A percentile compares a stretch with the other conserved stretches of the same genome.
Evolutionary conservation across 2,113 vertebrate species (phyloP).

Genomic region (Paracanthobrama guichenoti): DNA sequence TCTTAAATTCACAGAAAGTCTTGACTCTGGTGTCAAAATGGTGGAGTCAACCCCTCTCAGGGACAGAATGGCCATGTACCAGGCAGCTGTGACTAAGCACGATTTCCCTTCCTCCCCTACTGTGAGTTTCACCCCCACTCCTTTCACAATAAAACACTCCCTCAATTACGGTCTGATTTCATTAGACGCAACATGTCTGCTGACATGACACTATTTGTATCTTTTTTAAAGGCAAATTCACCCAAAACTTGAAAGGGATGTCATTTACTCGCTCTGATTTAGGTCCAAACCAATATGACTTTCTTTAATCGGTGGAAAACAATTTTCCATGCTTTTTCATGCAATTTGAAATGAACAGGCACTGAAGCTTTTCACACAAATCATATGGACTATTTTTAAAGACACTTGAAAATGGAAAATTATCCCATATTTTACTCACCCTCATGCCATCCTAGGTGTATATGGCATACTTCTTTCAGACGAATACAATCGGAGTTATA

Average conservation of each 20-base stretch:
- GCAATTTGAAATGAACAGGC: neutral
- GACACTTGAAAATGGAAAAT: no score
- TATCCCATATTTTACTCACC: no score
- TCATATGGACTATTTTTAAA: no score
- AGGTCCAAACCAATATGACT: neutral
- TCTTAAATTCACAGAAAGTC: slow-evolving; percentile 58
- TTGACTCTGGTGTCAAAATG: slow-evolving; percentile 67
- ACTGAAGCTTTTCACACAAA: neutral
- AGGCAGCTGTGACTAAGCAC: slow-evolving; percentile 90
- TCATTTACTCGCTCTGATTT: neutral
- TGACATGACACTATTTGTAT: neutral
- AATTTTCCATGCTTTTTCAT: neutral
- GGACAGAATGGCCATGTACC: slow-evolving; percentile 93
- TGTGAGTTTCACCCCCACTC: slow-evolving; percentile 59
- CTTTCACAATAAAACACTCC: neutral
- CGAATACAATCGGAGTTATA: no score
- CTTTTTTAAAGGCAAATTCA: neutral
- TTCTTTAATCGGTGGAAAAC: neutral
- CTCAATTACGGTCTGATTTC: neutral
- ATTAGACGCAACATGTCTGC: neutral
- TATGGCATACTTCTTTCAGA: no score
- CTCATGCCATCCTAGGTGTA: no score
- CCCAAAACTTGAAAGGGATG: neutral
- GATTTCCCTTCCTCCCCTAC: slow-evolving; percentile 62
- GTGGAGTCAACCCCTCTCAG: slow-evolving; percentile 85